Conservation (phyloP, 2,113 vertebrate genomes). For the Centropristis striata region DNA sequence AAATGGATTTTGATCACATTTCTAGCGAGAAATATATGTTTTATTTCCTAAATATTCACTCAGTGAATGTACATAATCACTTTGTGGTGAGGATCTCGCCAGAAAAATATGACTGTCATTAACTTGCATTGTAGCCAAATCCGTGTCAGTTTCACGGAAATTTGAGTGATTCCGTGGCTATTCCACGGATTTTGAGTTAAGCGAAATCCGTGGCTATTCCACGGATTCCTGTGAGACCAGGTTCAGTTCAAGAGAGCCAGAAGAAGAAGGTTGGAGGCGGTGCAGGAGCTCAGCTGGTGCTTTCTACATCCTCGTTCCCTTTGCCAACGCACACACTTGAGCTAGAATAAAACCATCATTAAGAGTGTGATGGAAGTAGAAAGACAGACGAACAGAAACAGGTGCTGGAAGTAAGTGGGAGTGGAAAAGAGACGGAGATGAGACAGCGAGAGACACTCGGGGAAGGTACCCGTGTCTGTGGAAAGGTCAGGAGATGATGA, state of each 20-base stretch:
- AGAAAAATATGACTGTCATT: no score
- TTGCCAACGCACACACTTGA: background rate
- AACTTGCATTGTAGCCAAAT: no score
- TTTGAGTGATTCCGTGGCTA: no score
- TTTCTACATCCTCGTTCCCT: slow-evolving; percentile 3
- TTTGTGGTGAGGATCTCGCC: no score
- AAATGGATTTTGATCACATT: no score
- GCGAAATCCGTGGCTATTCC: no score
- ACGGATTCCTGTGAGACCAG: no score
- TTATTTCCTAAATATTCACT: no score
- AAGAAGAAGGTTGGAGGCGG: slow-evolving; percentile 43
- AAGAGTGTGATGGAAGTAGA: slow-evolving; percentile 25
- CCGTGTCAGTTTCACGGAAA: no score
- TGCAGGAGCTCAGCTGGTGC: slow-evolving; percentile 55
- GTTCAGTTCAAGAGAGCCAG: slow-evolving; percentile 17
- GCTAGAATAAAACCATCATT: slow-evolving; percentile 53
- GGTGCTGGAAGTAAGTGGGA: slow-evolving; percentile 29
- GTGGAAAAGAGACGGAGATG: slow-evolving; percentile 4
- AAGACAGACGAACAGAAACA: background rate
- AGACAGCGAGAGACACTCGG: slow-evolving; percentile 1
- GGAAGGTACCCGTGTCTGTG: background rate
- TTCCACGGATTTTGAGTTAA: no score
- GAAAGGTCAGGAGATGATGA: slow-evolving; percentile 71
- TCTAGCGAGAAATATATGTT: no score
- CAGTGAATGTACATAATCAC: no score